Evolutionary conservation across 2,113 vertebrate species (phyloP).

Genomic region (Clarias gariepinus): DNA sequence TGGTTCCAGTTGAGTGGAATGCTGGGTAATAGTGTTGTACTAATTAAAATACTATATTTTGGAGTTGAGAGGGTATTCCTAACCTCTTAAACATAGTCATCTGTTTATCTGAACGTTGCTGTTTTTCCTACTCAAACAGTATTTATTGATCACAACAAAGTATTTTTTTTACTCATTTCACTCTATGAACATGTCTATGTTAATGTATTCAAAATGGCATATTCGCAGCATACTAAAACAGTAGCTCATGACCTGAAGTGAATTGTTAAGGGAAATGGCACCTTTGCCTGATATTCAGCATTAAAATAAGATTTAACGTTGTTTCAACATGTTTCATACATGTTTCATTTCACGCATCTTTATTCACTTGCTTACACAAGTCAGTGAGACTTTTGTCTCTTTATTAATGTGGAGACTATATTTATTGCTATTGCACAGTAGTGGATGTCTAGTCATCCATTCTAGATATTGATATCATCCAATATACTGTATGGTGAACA

Average conservation of each 20-base stretch:
- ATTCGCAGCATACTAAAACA: constrained; percentile 52
- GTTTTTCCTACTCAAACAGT: constrained; percentile 43
- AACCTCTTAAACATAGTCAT: constrained; percentile 17
- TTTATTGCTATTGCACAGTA: constrained; percentile 42
- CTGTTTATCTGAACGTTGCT: constrained; percentile 57
- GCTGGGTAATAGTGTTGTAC: constrained; percentile 62
- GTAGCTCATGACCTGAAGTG: constrained; percentile 39
- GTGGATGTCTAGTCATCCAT: too few relatives aligned
- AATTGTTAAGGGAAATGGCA: constrained; percentile 44
- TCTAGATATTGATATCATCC: too few relatives aligned
- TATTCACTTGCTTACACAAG: constrained; percentile 24
- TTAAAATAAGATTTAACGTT: constrained; percentile 51
- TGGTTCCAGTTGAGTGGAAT: constrained; percentile 60
- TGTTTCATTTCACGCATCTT: neutral
- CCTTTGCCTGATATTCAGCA: constrained; percentile 24
- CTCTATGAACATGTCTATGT: constrained; percentile 58
- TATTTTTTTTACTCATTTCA: constrained; percentile 56
- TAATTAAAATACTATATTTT: constrained; percentile 63
- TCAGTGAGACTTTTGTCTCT: constrained; percentile 27
- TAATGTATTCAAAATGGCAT: constrained; percentile 58
- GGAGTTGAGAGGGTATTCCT: constrained; percentile 50
- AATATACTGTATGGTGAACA: too few relatives aligned
- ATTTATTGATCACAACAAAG: constrained; percentile 60
- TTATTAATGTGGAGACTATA: constrained; percentile 35
- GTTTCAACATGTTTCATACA: constrained; percentile 23